These are phyloP conservation scores for Cyanoliseus patagonus DNA, from an alignment of 2,113 vertebrate genomes.

Conservation along the genomic window DNA sequence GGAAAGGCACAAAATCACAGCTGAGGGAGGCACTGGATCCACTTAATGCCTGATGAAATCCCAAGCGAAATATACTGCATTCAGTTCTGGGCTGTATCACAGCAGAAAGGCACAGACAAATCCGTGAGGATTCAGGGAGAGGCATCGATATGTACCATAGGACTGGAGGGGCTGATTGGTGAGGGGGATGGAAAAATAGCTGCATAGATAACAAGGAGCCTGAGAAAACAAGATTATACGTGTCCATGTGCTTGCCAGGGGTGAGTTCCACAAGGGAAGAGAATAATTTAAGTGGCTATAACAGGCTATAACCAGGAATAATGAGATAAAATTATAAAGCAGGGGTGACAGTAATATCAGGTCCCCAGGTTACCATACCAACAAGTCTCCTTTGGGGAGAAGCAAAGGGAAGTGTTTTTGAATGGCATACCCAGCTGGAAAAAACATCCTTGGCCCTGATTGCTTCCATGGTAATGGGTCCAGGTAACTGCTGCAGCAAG, in stretches of 20 bases:
- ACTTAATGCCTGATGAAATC: background rate
- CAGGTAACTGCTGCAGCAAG: background rate
- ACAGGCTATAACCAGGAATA: background rate
- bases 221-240: background rate
- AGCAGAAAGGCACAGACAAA: background rate
- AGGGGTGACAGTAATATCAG: background rate
- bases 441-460: background rate
- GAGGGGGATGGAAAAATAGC: background rate
- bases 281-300: background rate
- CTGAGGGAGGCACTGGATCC: background rate
- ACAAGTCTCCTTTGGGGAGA: background rate
- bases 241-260: background rate
- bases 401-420: background rate
- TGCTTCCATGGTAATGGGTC: background rate
- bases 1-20: background rate
- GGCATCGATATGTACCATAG: background rate
- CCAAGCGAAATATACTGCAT: background rate
- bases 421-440: background rate
- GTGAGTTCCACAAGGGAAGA: background rate
- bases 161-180: background rate
- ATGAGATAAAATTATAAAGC: background rate
- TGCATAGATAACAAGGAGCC: background rate
- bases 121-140: background rate
- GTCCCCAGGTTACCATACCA: background rate
- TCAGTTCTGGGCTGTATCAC: background rate